Base-by-base conservation (phyloP, 2,888 invertebrate species). In the Drosophila subquinaria region DNA sequence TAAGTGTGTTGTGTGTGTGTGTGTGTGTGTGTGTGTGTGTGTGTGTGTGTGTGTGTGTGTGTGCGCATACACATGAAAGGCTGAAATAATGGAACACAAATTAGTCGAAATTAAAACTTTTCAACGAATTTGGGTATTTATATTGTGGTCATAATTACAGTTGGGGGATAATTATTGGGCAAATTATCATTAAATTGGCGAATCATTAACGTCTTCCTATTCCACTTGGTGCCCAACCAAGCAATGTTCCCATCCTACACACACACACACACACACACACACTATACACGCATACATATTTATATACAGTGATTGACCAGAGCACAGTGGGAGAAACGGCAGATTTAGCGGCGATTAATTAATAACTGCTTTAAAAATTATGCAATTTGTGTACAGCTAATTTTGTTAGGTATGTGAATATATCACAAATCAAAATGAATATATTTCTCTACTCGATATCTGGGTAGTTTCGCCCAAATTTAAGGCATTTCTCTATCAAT, bases 111-210 rank as follows among this genome's bases (percentile, higher is more conserved):
- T 75, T 85, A 57, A 72, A 85, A 71, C 57, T 64, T 65, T 85
- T 71, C 53, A 65, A 65, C 70, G 66, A 72, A 79, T 61, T 72
- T 66, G 52, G 63, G 35, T 55, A 64, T 43, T 71, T 83, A 72
- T 77, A 73, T 69, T 74, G 61, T 68, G 55, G 59, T 57, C 56
- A 60, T 82, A 76, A 82, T 85, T 73, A 79, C 56, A 47, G 68
- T 63, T 67, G 52, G 3, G 42, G 43, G 72, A 85, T 85, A 89
- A 89, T 85, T 89, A 85, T 75, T 75, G 70, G 64, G 72, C 59
- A 72, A 85, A 85, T 81, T 84, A 84, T 79, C 67, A 69, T 84
- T 73, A 81, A 89, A 88, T 88, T 89, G 82, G 89, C 88, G 77
- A 83, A 84, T 79, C 75, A 89, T 85, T 85, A 89, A 76, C 62